phyloP scores from a whole-genome alignment of 2,888 invertebrate species.

The Petrolisthes cinctipes region DNA sequence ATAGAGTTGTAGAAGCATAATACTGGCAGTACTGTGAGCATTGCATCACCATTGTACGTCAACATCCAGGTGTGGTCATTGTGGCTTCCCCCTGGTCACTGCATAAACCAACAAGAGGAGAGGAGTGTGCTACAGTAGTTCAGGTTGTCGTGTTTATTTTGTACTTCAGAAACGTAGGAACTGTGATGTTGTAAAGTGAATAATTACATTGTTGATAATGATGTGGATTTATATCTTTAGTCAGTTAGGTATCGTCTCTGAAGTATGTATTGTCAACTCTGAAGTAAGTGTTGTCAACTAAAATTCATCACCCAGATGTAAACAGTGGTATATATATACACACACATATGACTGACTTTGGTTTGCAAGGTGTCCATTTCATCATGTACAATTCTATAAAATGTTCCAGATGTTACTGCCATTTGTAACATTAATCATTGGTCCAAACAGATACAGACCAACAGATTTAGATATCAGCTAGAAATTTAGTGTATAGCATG shows the following conservation, averaged over 20 bases:
- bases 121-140: slow-evolving; percentile 48
- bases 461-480: slow-evolving; percentile 37
- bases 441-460: slow-evolving; percentile 42
- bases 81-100: slow-evolving; percentile 49
- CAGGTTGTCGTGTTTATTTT: slow-evolving; percentile 52
- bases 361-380: slow-evolving; percentile 45
- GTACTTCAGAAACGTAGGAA: slow-evolving; percentile 44
- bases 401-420: slow-evolving; percentile 54
- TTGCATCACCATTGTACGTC: slow-evolving; percentile 32
- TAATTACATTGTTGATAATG: slow-evolving; percentile 32
- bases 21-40: slow-evolving; percentile 44
- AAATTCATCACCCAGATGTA: slow-evolving; percentile 25
- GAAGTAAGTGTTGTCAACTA: slow-evolving; percentile 6
- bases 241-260: slow-evolving; percentile 12
- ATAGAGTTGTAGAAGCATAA: slow-evolving; percentile 43
- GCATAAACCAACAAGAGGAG: slow-evolving; percentile 22
- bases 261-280: background rate
- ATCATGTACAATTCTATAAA: slow-evolving; percentile 40
- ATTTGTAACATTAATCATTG: slow-evolving; percentile 34
- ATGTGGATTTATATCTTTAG: slow-evolving; percentile 21
- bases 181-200: slow-evolving; percentile 53
- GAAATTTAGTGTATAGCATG: slow-evolving; percentile 51
- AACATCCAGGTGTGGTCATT: slow-evolving; percentile 38
- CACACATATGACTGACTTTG: background rate
- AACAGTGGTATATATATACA: slow-evolving; percentile 6